phyloP scores from a whole-genome alignment of 2,113 vertebrate genomes.

The Terrapene triunguis region DNA sequence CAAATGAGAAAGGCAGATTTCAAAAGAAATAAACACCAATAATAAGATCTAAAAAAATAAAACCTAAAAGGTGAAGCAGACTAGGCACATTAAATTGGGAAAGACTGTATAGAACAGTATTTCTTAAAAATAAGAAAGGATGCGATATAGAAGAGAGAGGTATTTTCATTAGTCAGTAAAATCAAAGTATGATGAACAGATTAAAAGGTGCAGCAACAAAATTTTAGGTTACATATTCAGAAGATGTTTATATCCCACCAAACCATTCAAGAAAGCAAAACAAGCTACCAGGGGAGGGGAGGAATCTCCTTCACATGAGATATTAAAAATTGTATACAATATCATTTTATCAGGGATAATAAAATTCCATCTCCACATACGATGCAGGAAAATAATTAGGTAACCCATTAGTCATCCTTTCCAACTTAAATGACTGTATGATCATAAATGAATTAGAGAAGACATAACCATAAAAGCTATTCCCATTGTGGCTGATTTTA shows the following conservation, averaged over 20 bases:
- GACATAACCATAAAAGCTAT: not conserved
- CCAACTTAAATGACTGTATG: not conserved
- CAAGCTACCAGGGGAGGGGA: not conserved
- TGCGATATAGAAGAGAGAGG: not conserved
- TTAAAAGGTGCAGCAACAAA: not conserved
- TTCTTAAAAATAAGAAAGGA: not conserved
- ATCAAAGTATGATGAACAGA: not conserved
- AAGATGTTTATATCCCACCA: not conserved
- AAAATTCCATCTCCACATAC: not conserved
- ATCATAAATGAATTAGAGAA: not conserved
- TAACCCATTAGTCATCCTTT: not conserved
- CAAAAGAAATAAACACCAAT: not conserved
- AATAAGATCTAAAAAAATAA: not conserved
- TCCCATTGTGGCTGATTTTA: not conserved
- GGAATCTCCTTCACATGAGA: not conserved
- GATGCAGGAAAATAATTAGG: not conserved
- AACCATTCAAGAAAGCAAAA: not conserved
- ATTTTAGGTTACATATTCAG: not conserved
- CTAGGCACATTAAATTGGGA: not conserved
- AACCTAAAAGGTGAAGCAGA: not conserved
- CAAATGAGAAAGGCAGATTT: not conserved
- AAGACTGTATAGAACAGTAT: not conserved
- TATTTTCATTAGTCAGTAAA: not conserved
- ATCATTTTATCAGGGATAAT: not conserved
- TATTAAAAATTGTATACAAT: not conserved